Conservation (phyloP, 92 coral and sea anemone genomes). For the Ricordea florida region DNA sequence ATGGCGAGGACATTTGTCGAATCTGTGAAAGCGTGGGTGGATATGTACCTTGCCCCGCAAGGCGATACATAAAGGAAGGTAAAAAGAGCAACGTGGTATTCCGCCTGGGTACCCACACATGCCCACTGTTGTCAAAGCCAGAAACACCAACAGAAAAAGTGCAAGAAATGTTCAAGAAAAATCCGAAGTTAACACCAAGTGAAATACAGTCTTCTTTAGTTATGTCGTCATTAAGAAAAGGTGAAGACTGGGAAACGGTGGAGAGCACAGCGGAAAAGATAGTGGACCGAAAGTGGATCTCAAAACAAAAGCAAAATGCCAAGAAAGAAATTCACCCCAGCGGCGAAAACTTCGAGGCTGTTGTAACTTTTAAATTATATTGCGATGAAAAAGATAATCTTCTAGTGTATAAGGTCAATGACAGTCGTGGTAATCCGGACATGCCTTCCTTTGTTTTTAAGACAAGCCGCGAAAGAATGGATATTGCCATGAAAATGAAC, state of each 20-base stretch:
- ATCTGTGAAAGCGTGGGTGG: slow-evolving; percentile 14
- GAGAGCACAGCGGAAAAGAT: slow-evolving; percentile 8
- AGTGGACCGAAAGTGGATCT: slow-evolving; percentile 19
- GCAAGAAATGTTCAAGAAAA: slow-evolving; percentile 10
- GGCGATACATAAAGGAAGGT: slow-evolving; percentile 26
- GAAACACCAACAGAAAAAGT: not conserved
- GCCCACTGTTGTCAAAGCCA: not conserved
- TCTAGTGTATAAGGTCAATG: slow-evolving; percentile 42
- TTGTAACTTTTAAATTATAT: slow-evolving; percentile 10
- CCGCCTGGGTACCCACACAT: slow-evolving; percentile 26
- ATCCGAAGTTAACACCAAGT: slow-evolving; percentile 8
- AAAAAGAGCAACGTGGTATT: slow-evolving; percentile 21
- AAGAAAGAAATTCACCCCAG: slow-evolving; percentile 1
- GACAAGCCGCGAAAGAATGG: slow-evolving; percentile 37
- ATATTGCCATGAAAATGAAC: slow-evolving; percentile 50
- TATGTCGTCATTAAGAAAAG: slow-evolving; percentile 2
- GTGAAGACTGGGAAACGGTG: slow-evolving; percentile 10
- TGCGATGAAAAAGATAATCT: slow-evolving; percentile 43
- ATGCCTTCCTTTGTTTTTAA: slow-evolving; percentile 56
- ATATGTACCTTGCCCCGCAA: slow-evolving; percentile 45
- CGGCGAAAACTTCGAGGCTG: slow-evolving; percentile 41
- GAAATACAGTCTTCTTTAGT: slow-evolving; percentile 23
- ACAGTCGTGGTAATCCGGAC: slow-evolving; percentile 57
- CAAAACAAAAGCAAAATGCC: slow-evolving; percentile 10
- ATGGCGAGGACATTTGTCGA: not conserved